Conservation (phyloP, 2,797 vertebrate species). For the Zalophus californianus region DNA sequence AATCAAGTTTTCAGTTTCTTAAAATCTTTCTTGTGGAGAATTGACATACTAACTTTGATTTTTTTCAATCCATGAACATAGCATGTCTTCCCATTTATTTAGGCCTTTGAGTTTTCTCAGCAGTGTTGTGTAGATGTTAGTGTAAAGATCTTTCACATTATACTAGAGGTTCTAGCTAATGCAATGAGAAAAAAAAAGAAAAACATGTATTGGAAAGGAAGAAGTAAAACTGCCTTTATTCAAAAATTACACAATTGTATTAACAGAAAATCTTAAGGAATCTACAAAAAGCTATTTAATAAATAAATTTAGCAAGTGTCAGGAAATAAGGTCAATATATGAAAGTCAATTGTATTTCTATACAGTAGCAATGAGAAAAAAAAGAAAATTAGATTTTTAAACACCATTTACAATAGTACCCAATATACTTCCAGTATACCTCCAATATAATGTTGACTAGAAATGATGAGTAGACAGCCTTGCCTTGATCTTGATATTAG, state of each 20-base stretch:
- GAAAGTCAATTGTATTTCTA: background rate
- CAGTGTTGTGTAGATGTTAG: background rate
- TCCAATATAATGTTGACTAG: background rate
- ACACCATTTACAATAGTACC: background rate
- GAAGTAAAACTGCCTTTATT: background rate
- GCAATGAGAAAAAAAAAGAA: background rate
- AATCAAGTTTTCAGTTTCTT: background rate
- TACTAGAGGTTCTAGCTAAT: background rate
- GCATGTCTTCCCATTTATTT: background rate
- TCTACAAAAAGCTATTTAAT: background rate
- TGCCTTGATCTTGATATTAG: background rate
- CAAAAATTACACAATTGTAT: background rate
- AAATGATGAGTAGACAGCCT: background rate
- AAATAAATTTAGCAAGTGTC: background rate
- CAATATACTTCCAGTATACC: background rate
- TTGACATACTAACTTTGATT: background rate
- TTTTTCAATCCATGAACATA: background rate
- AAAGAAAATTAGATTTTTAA: background rate
- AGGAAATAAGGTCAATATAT: background rate
- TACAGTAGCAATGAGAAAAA: background rate
- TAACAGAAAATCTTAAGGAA: background rate
- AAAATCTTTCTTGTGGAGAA: background rate
- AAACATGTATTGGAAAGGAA: background rate
- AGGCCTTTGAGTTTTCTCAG: background rate
- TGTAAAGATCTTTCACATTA: background rate